Base-by-base conservation (phyloP, 2,888 invertebrate genomes). In the Tachina lurida region DNA sequence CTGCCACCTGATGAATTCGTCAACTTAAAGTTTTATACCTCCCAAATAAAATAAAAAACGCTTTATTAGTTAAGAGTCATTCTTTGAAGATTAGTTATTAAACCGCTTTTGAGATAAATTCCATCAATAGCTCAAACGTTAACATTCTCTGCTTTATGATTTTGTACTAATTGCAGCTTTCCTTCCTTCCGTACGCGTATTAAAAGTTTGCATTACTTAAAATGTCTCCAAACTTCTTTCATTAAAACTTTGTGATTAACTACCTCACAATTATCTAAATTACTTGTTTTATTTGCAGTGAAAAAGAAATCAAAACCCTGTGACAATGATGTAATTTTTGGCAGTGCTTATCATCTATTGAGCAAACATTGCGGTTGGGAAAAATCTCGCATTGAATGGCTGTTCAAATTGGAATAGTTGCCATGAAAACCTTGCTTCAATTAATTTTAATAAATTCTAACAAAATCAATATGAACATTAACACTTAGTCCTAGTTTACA, bases 261-360 rank as follows among this genome's bases (percentile, higher is more conserved):
- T 47, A 39, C 1, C 45, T 10, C 22, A 2, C 58, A 71, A 65
- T 67, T 71, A 71, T 63, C 13, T 58, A 12, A 22, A 13, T 19
- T n/a, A 41, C 3, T 43, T 39, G 65, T 63, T 56, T 47, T 45
- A 62, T 62, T 79, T 79, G 45, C 62, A 88, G 87, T 81, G 10
- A 31, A 68, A 54, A 52, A 73, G 7, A 80, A 81, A 49, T 41
- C 75, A 2, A 83, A 88, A 63, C 88, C 88, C 22, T 88, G 88
- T 19, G 91, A 91, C 87, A 79, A 80, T 43, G 90, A 90, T 31
- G 87, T 91, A 10, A 84, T 91, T 39, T 91, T 91, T 71, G 89
- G 89, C 1, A 86, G 87, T 70, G 86, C 78, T 65, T 87, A 43
- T 75, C 2, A 87, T 63, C 39, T 67, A 67, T 49, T 76, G 19